Evolutionary conservation across 2,888 invertebrate genomes (phyloP), one percentile per base, ranked within the genome.

Genomic region (Brenthis daphne): DNA sequence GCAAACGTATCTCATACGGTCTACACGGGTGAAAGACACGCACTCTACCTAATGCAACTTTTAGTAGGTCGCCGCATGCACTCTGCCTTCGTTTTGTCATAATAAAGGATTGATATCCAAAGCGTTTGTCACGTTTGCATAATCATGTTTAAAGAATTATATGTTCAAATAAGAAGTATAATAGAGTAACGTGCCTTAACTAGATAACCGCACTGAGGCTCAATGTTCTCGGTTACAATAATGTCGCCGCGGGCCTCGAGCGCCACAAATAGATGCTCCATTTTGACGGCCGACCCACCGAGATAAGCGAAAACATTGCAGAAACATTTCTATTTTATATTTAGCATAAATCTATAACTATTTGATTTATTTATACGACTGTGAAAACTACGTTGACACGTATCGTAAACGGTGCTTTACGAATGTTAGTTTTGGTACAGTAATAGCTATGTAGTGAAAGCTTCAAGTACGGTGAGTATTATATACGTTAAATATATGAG

Each of bases 181-280:
- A 43, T 20, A 65, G 55, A 65, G 55, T 58, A 56, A 53, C 43
- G 48, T 54, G 50, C 14, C 54, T 24, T 29, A 37, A 64, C 64
- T 53, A 78, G 82, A 82, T 84, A 82, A 85, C 84, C 78, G 82
- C 79, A 77, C 78, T 85, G 83, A 87, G 85, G 81, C 81, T 87
- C 84, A 84, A 82, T 85, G 85, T 85, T 67, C 67, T 72, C 85
- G 80, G 85, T 81, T 86, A 85, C 83, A 83, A 85, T 90, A 88
- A 85, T 90, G 89, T 90, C 91, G 86, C 86, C 87, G 83, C 91
- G 90, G 90, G 91, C 90, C 91, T 90, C 90, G 89, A 80, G 82
- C 82, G 85, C 87, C 86, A 83, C 88, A 92, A 92, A 92, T 92
- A 92, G 92, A 88, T 83, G 90, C 82, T 88, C 92, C 89, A 91